phyloP scores from a whole-genome alignment of 2,797 vertebrate species.

The Mus spretus region DNA sequence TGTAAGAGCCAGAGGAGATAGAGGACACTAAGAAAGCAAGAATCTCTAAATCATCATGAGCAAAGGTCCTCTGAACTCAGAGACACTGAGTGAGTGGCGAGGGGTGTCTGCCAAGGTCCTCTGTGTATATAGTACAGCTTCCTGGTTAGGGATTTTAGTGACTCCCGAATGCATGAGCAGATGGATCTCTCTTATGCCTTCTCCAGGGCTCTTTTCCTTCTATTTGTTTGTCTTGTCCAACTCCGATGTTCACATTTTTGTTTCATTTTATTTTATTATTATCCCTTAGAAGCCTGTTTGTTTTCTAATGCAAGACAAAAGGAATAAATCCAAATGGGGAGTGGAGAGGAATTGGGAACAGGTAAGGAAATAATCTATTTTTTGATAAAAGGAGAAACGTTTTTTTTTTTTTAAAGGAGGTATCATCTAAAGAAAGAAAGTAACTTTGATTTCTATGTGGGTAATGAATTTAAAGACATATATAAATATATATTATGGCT shows the following conservation, averaged over 20 bases:
- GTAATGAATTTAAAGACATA: not conserved
- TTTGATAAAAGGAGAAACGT: not conserved
- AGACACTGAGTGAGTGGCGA: no score
- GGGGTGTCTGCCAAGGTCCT: no score
- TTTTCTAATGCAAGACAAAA: not conserved
- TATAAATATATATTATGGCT: not conserved
- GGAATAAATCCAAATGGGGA: not conserved
- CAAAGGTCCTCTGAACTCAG: not conserved
- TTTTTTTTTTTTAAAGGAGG: not conserved
- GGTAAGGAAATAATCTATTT: not conserved
- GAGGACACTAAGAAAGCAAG: no score
- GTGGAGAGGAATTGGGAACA: not conserved
- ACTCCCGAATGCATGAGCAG: no score
- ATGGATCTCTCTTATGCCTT: not conserved
- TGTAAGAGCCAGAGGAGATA: no score
- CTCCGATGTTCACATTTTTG: not conserved
- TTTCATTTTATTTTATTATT: not conserved
- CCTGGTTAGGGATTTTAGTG: not conserved
- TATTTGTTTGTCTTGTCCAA: not conserved
- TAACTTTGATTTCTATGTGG: not conserved
- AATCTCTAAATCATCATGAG: not conserved
- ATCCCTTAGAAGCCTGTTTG: not conserved
- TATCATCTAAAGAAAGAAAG: not conserved
- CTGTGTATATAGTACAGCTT: not conserved
- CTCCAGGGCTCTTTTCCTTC: not conserved